Evolutionary conservation across 2,113 vertebrate genomes (phyloP), one percentile per base, ranked within the genome.

Genomic region (Prochilodus magdalenae): DNA sequence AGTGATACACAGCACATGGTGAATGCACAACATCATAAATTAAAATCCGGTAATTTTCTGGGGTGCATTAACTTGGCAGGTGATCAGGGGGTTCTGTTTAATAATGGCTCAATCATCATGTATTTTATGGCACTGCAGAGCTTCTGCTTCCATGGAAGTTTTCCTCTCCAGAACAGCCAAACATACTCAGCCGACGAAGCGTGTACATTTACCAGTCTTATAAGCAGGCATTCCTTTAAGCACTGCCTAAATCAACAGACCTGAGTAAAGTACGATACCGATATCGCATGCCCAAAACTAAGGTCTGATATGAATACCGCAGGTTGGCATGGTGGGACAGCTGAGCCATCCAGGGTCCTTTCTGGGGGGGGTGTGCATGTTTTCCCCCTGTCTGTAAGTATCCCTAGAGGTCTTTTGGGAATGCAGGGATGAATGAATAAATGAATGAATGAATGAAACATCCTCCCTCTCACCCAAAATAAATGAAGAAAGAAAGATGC

Each of bases 1-100:
- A 72, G 33, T 44, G 57, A 79, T 44, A 29, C 66, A 72, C n/a
- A 79, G 70, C 24, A 60, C 66, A 79, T 44, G 30, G n/a, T 11
- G 29, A 30, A 44, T 44, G 30, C 33, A 27, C 36, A 12, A 49
- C 53, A 55, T 20, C 47, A 26, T 13, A 13, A 33, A 44, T 1
- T 0, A 27, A 76, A 76, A 36, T 29, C 16, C 26, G 78, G n/a
- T 72, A 49, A 26, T 59, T 18, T 72, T 80, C 47, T 70, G n/a
- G 40, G 29, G 30, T 26, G 33, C n/a, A 71, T 60, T 72, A 62
- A 24, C 49, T 60, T 67, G 29, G 26, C 67, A 51, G 72, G 60
- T 72, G 77, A 72, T 40, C 27, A 0, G 12, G 36, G 70, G 36
- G 26, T 24, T 62, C 29, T 72, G 77, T 62, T 30, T 60, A 80